Conservation (phyloP, 1,140 invertebrate genomes). For the Prorops nasuta region DNA sequence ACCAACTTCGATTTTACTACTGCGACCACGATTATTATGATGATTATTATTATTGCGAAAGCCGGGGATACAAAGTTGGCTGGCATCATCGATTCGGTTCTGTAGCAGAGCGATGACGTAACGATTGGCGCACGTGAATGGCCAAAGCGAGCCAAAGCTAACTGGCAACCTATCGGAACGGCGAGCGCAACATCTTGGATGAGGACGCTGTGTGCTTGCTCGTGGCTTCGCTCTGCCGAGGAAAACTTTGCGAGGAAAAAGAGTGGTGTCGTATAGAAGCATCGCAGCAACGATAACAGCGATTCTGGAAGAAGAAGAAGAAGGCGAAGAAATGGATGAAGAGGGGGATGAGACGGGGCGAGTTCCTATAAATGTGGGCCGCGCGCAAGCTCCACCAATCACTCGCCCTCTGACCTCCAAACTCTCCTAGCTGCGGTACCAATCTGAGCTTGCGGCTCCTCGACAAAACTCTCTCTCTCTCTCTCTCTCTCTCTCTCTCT, state of each 20-base stretch:
- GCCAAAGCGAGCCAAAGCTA: too few relatives aligned
- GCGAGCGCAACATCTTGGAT: too few relatives aligned
- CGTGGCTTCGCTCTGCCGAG: background rate
- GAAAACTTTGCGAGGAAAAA: background rate
- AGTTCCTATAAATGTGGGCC: constrained; percentile 41
- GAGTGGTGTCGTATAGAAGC: too few relatives aligned
- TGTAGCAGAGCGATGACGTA: too few relatives aligned
- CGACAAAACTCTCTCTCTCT: constrained; percentile 6
- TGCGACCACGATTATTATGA: too few relatives aligned
- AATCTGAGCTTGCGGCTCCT: constrained; percentile 17
- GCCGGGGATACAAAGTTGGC: too few relatives aligned
- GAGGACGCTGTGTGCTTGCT: background rate
- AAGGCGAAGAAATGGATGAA: background rate
- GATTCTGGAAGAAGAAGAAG: constrained; percentile 8
- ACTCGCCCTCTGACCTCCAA: constrained; percentile 46
- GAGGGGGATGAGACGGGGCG: constrained; percentile 1
- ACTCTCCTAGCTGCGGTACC: constrained; percentile 29
- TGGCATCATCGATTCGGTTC: too few relatives aligned
- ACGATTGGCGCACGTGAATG: too few relatives aligned
- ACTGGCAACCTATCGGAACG: too few relatives aligned
- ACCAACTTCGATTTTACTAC: too few relatives aligned
- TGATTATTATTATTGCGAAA: too few relatives aligned
- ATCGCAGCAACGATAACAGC: too few relatives aligned
- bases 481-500: background rate
- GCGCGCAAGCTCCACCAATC: constrained; percentile 48